Evolutionary conservation across 2,888 invertebrate species (phyloP), one percentile per base, ranked within the genome.

Genomic region (Chrysolina haemoptera): DNA sequence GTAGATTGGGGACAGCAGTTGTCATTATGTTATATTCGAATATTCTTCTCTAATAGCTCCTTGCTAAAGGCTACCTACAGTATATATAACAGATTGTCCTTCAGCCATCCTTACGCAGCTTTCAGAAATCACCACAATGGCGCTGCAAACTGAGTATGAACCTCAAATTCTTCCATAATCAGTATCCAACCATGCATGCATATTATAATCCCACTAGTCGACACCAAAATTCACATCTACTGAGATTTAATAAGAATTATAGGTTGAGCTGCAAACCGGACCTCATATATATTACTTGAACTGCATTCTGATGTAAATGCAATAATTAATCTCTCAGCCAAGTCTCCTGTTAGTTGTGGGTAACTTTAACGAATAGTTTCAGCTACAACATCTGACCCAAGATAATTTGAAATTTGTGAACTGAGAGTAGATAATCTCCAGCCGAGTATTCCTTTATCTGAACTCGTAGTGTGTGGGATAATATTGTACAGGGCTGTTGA

Each of bases 291-390:
- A 59, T 27, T 59, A 59, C 59, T 59, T 16, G 59, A 59, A 59
- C 22, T 59, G 59, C 59, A 59, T 59, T 59, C 59, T 59, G n/a
- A 59, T 59, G 59, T 59, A 59, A 59, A 59, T 59, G 59, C 59
- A 59, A 59, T 59, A 59, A 59, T 59, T 59, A 59, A 59, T 59
- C 59, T 59, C 59, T 27, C 59, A n/a, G 10, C 59, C 59, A 59
- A 22, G 35, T 59, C 59, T n/a, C 59, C 27, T 35, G 59, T 59
- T 59, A 59, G 18, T 59, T n/a, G 59, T 0, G 59, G 27, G 14
- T 14, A 59, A 59, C 27, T 59, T 59, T 59, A 59, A 35, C 59
- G n/a, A 27, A 59, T 59, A 59, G 59, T 59, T 59, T 59, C 35
- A 27, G 59, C 59, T 59, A 59, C 59, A 27, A 27, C 59, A 59